These are phyloP conservation scores for Gibbula magus DNA, from an alignment of 2,888 invertebrate genomes.

Conservation along the genomic window DNA sequence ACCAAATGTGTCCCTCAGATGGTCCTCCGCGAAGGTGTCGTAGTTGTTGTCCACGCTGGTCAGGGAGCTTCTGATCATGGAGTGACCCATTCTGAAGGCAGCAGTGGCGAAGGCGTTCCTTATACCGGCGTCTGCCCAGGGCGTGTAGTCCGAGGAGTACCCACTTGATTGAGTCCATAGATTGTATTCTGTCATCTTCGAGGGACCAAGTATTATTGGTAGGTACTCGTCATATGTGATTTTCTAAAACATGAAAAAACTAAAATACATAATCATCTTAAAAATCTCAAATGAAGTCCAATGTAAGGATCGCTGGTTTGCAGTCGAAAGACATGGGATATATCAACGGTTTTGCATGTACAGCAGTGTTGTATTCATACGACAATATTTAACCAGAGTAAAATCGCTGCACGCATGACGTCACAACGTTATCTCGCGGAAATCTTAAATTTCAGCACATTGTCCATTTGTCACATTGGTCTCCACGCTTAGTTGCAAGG, in stretches of 20 bases:
- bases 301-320: too few species aligned
- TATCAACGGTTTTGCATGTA: too few species aligned
- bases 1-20: neutral
- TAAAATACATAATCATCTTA: too few species aligned
- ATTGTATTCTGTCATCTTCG: neutral
- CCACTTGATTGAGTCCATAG: neutral
- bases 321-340: too few species aligned
- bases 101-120: slow-evolving; percentile 2
- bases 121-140: neutral
- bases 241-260: neutral
- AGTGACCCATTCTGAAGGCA: slow-evolving; percentile 18
- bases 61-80: neutral
- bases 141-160: neutral
- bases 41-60: neutral
- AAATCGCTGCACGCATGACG: too few species aligned
- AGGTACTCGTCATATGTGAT: slow-evolving; percentile 9
- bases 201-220: neutral
- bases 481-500: too few species aligned
- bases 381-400: too few species aligned
- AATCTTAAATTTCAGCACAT: too few species aligned
- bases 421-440: too few species aligned
- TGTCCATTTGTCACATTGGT: too few species aligned
- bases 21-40: neutral
- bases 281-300: too few species aligned
- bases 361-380: too few species aligned